Conservation (phyloP, 2,113 vertebrate genomes). For the Halcyon senegalensis region DNA sequence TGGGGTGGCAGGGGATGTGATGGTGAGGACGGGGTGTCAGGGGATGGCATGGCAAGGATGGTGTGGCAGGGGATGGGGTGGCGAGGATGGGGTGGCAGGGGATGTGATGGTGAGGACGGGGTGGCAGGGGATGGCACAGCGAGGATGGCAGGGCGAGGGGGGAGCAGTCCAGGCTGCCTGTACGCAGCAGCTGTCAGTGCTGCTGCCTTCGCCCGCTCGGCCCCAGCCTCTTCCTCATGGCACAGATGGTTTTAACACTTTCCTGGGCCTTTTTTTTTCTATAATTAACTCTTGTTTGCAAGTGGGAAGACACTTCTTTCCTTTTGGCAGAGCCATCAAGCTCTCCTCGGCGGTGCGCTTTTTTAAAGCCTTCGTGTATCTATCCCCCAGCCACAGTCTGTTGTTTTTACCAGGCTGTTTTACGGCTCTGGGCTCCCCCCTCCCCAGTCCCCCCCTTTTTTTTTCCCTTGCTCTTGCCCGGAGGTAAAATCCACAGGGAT, state of each 20-base stretch:
- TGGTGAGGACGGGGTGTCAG: background rate
- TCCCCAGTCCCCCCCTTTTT: background rate
- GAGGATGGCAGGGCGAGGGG: background rate
- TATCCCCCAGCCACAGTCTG: conserved; percentile 31
- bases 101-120: too few species aligned
- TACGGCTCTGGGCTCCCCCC: conserved; percentile 30
- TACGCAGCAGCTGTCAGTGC: conserved; percentile 33
- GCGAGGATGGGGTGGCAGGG: background rate
- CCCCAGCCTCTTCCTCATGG: conserved; percentile 41
- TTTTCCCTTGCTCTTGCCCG: conserved; percentile 43
- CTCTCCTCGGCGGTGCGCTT: conserved; percentile 37
- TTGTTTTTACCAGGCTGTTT: conserved; percentile 61
- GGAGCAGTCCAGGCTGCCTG: conserved; percentile 6
- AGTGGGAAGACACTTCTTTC: conserved; percentile 55
- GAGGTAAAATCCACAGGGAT: conserved; percentile 66
- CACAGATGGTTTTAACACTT: conserved; percentile 63
- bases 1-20: background rate
- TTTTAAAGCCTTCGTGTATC: conserved; percentile 31
- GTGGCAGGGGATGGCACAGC: background rate
- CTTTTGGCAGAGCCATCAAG: conserved; percentile 38
- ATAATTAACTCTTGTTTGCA: conserved; percentile 58
- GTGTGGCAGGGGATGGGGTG: background rate
- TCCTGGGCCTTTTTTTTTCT: conserved; percentile 34
- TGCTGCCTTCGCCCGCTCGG: conserved; percentile 30
- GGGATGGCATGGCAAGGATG: background rate